Evolutionary conservation across 2,888 invertebrate genomes (phyloP), one percentile per base, ranked within the genome.

Genomic region (Stratiomys singularior): DNA sequence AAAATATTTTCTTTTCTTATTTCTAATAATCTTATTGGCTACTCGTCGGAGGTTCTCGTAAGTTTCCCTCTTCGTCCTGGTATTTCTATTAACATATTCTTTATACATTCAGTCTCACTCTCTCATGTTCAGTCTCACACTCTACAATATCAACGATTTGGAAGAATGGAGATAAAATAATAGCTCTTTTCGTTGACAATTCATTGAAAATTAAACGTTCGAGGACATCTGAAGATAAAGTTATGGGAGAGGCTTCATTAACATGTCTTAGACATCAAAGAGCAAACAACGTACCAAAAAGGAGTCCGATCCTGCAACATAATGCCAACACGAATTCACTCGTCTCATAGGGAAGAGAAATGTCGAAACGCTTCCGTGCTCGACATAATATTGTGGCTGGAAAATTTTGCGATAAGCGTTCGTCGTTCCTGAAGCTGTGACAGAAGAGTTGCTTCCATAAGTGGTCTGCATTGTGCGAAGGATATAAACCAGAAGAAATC

Each of bases 361-460:
- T 37, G 60, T 63, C 47, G 21, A 80, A 82, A 78, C 37, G 37
- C 9, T 37, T 37, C 9, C 37, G 37, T 37, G 37, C 37, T 3
- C 37, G 37, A 5, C 37, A 37, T 37, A 83, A 83, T 81, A 60
- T 60, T 60, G 81, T 81, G 46, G 79, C 76, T 72, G 81, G 82
- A 76, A 83, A 83, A 83, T 78, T 82, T 78, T 76, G 79, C 72
- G 82, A 82, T 78, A 82, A 83, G 80, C 83, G 47, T 81, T 80
- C 69, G 63, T 80, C 76, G 81, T 82, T 76, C 60, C 78, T 78
- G 64, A 81, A 79, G 78, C 69, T 25, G 81, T 78, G 58, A 66
- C 79, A 27, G 79, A 81, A 72, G 78, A 82, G 25, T 83, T 82
- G 81, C 69, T 83, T 58, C 18, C 18, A 58, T 58, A 80, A 80